phyloP scores from a whole-genome alignment of 2,888 invertebrate genomes.

The Serrognathus titanus region DNA sequence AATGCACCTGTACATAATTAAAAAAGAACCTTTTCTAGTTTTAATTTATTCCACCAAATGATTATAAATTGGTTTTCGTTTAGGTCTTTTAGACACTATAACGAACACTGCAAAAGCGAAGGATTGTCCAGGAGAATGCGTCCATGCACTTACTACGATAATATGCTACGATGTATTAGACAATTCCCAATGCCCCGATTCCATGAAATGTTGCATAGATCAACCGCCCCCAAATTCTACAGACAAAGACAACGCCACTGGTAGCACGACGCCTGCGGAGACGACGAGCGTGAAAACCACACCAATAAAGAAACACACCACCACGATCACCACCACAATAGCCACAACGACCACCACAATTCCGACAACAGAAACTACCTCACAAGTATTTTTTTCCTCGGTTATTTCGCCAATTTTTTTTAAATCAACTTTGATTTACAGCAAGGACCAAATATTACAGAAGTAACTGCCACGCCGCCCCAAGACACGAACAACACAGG shows the following conservation, averaged over 20 bases:
- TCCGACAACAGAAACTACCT: constrained; percentile 13
- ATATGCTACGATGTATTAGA: constrained; percentile 84
- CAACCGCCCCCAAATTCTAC: constrained; percentile 65
- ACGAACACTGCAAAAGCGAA: constrained; percentile 81
- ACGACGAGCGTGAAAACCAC: constrained; percentile 26
- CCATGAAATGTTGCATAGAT: constrained; percentile 81
- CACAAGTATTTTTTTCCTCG: constrained; percentile 1
- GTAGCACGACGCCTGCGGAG: constrained; percentile 14
- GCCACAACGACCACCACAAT: constrained; percentile 27
- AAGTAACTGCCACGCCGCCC: neutral
- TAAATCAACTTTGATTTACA: neutral
- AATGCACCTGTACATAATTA: no score
- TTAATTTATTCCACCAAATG: no score
- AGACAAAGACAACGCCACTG: constrained; percentile 22
- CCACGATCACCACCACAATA: constrained; percentile 37
- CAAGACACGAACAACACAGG: neutral
- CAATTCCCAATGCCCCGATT: constrained; percentile 74
- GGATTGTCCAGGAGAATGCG: constrained; percentile 86
- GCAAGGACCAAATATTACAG: neutral
- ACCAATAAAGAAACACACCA: constrained; percentile 36
- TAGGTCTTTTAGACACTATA: constrained; percentile 80
- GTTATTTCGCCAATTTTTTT: neutral
- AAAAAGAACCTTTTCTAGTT: no score
- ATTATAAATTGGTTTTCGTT: no score
- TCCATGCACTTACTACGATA: constrained; percentile 79